Base-by-base conservation (phyloP, 2,888 invertebrate species). In the Stenolophus ochropezus region DNA sequence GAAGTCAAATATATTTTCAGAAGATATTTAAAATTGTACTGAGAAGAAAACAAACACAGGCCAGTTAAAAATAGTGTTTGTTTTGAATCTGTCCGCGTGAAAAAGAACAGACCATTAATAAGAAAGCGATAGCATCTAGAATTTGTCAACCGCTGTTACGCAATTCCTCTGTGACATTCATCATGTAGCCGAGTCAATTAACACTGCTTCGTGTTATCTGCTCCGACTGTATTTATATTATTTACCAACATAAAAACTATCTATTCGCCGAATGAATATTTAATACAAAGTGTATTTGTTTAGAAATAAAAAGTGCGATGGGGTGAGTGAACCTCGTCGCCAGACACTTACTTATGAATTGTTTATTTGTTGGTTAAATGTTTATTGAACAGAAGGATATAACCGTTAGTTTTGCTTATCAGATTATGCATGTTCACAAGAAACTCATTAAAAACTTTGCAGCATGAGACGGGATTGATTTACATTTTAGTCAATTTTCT, bases 381-480 rank as follows among this genome's bases (percentile, higher is more conserved):
- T 69, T 69, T 69, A 69, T 69, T 33, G 65, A 69, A 69, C 42
- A 69, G 42, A 18, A 69, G 65, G 65, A 33, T 69, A 27, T 69
- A 33, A 11, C 25, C 42, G 47, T 71, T 42, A 42, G 71, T 71
- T 71, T 11, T 49, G 51, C 51, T 73, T 73, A 73, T 73, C 73
- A 49, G 73, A 73, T 73, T 73, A 49, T 47, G 51, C 47, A 73
- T 73, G 65, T 16, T 73, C 51, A 71, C 71, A 73, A 73, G 73
- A 73, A 73, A 73, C 49, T 73, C 47, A 73, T 73, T 73, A 49
- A 73, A 73, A 73, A 73, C 49, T 73, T 73, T 47, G 65, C 25
- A 27, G 20, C 33, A n/a, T 6, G 33, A 69, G 14, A 6, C 11
- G 58, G 23, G n/a, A 69, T 61, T 69, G 65, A 69, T 69, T 69